These are phyloP conservation scores for Caenorhabditis elegans DNA, from an alignment of 1,140 invertebrate species.

Conservation along the genomic window WBcel235 BX284605.5:8501-9000, in stretches of 20 bases:
- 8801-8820: not conserved
- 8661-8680: constrained; percentile 19
- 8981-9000: not conserved
- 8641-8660: constrained; percentile 20
- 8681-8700: not conserved
- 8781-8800: not conserved
- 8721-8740: constrained; percentile 11
- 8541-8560: no score
- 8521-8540: no score
- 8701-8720: not conserved
- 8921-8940: constrained; percentile 24
- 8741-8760: constrained; percentile 8
- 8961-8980: not conserved
- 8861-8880: constrained; percentile 8
- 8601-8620: constrained; percentile 11
- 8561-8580: constrained; percentile 17
- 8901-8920: constrained; percentile 16
- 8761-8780: not conserved
- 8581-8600: constrained; percentile 31
- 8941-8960: not conserved
- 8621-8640: not conserved
- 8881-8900: not conserved
- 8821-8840: not conserved
- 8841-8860: constrained; percentile 1
- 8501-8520: no score